Base-by-base conservation (phyloP, 1,140 invertebrate species). In the Aphelinus certus region DNA sequence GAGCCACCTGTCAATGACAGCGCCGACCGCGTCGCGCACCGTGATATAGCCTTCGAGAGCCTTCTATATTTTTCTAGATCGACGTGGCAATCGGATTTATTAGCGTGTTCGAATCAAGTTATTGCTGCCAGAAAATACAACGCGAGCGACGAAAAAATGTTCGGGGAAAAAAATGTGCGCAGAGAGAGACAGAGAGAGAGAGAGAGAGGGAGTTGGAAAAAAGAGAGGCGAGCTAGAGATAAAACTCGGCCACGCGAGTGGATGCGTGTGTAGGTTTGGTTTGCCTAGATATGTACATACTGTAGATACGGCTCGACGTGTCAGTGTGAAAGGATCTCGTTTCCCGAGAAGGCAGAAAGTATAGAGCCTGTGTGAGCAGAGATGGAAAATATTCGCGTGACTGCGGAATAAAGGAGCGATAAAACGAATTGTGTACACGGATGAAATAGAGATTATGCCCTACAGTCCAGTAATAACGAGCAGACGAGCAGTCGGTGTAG, bases 1-100 rank as follows among this genome's bases (percentile, higher is more conserved):
- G 58, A 57, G 58, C 62, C 72, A 68, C 72, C 65, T 74, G 72
- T 68, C 57, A 70, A 75, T 75, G 67, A 57, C 67, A 75, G 73
- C 26, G 53, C 42, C 5, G 51, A n/a, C 56, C 42, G 62, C 9
- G 51, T 26, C 45, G 51, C 55, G 42, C 58, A 47, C 55, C 60
- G 4, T 26, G 63, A 55, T 51, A 66, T 45, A 43, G 63, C 47
- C 71, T 67, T 73, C 47, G 64, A 47, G 2, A 46, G 43, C 57
- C 67, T 53, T 53, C 9, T 60, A 57, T 64, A 58, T 75, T 75
- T 75, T 75, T 58, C 46, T 49, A 64, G 61, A 70, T 75, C 73
- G 61, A 51, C 51, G 67, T 53, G 51, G 60, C 57, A 74, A 69
- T 74, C 66, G 67, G 61, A 75, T 75, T 69, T 75, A 70, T 75